These are phyloP conservation scores for Drosophila malerkotliana DNA, from an alignment of 1,140 invertebrate species.

Conservation along the genomic window DNA sequence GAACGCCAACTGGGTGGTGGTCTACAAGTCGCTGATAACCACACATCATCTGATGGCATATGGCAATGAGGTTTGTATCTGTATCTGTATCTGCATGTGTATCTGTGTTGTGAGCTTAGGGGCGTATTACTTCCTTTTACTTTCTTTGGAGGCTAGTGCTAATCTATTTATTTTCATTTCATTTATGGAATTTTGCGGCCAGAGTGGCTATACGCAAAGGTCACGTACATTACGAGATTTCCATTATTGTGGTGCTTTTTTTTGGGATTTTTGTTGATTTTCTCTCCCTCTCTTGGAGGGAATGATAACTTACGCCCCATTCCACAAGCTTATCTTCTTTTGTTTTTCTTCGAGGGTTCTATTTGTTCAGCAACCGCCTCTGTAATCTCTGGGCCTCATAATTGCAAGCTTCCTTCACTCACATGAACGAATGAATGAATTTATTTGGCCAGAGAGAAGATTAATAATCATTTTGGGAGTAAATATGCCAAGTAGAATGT, in stretches of 20 bases:
- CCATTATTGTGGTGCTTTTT: slow-evolving; percentile 27
- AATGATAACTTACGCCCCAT: slow-evolving; percentile 3
- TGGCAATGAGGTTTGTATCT: slow-evolving; percentile 96
- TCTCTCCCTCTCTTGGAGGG: too few relatives aligned
- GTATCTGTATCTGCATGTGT: slow-evolving; percentile 10
- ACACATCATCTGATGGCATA: slow-evolving; percentile 99
- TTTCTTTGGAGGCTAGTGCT: slow-evolving; percentile 29
- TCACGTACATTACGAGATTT: slow-evolving; percentile 33
- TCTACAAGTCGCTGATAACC: slow-evolving; percentile 99
- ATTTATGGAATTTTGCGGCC: slow-evolving; percentile 15
- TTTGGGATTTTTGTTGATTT: slow-evolving; percentile 14
- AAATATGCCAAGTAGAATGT: background rate
- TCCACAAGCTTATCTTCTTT: slow-evolving; percentile 23
- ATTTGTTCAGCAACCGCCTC: slow-evolving; percentile 4
- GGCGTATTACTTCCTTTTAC: slow-evolving; percentile 23
- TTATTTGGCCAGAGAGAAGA: background rate
- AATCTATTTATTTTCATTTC: slow-evolving; percentile 22
- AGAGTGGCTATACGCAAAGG: slow-evolving; percentile 16
- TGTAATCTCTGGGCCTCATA: slow-evolving; percentile 19
- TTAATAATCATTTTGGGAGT: background rate
- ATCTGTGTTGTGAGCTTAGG: slow-evolving; percentile 7
- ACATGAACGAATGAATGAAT: slow-evolving; percentile 5
- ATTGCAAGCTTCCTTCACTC: slow-evolving; percentile 20
- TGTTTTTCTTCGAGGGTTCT: slow-evolving; percentile 13
- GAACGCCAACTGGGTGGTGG: slow-evolving; percentile 98